A percentile compares a stretch with the other conserved stretches of the same genome.
Conservation (phyloP, 2,888 invertebrate genomes). For the Machimus atricapillus region DNA sequence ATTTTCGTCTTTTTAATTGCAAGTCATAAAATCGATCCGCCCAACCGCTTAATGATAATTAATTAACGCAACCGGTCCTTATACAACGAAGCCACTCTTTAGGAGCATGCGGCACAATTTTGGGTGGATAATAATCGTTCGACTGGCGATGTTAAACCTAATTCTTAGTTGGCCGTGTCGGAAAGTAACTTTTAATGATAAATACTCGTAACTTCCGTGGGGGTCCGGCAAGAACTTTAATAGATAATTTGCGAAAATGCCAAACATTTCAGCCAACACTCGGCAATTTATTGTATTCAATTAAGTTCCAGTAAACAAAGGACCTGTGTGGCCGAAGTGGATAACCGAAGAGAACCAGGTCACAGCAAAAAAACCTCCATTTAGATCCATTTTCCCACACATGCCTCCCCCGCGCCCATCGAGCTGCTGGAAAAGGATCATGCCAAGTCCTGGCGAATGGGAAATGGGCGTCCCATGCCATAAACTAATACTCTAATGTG, state of each 20-base stretch:
- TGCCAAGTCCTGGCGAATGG: neutral
- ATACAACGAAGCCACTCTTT: neutral
- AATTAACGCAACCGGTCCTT: neutral
- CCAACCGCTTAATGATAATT: neutral
- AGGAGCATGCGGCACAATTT: neutral
- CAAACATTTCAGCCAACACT: conserved; percentile 23
- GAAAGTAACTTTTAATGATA: neutral
- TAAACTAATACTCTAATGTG: conserved; percentile 39
- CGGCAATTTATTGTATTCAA: conserved; percentile 26
- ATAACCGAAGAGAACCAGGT: neutral
- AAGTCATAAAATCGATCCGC: neutral
- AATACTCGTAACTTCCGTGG: neutral
- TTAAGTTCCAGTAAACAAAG: conserved; percentile 13
- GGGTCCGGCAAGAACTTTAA: neutral
- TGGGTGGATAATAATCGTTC: neutral
- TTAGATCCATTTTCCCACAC: conserved; percentile 11
- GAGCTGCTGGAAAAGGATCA: neutral
- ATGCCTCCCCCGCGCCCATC: neutral
- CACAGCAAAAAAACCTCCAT: conserved; percentile 12
- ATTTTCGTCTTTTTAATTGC: conserved; percentile 19
- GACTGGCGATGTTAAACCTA: neutral
- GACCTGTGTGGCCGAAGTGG: neutral
- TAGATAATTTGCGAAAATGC: conserved; percentile 31
- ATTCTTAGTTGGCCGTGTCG: neutral
- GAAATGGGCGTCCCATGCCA: conserved; percentile 19